These are phyloP conservation scores for Leptinotarsa rubiginosa DNA, from an alignment of 2,888 invertebrate genomes.

Conservation along the genomic window DNA sequence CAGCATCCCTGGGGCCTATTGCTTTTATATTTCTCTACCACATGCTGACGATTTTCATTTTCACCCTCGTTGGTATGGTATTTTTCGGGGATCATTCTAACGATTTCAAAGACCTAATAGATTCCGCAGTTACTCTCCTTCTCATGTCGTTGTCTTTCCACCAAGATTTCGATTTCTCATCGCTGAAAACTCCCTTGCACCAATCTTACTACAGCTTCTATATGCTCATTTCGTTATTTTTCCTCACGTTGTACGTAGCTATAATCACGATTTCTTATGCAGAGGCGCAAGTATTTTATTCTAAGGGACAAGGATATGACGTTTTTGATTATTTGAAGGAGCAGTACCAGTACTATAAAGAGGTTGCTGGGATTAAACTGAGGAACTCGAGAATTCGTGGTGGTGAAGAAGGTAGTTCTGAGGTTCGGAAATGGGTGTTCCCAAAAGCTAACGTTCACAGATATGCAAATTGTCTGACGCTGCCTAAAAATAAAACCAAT, in stretches of 20 bases:
- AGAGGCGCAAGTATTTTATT: conserved; percentile 51
- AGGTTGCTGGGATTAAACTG: conserved; percentile 39
- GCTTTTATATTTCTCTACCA: conserved; percentile 49
- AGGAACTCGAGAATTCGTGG: conserved; percentile 43
- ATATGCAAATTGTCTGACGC: conserved; percentile 49
- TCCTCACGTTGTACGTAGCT: conserved; percentile 49
- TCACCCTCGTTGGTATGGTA: conserved; percentile 37
- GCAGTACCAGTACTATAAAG: conserved; percentile 47
- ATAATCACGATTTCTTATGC: conserved; percentile 51
- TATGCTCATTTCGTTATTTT: conserved; percentile 46
- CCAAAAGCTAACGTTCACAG: conserved; percentile 50
- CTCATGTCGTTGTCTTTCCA: conserved; percentile 46
- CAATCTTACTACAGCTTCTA: conserved; percentile 45
- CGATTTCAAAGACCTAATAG: conserved; percentile 45
- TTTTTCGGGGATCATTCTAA: conserved; percentile 34
- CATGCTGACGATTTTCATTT: conserved; percentile 43
- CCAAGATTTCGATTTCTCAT: conserved; percentile 39
- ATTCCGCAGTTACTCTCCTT: conserved; percentile 45
- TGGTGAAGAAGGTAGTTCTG: conserved; percentile 30
- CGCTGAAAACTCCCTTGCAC: conserved; percentile 39
- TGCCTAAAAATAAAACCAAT: conserved; percentile 45
- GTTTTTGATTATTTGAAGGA: conserved; percentile 49
- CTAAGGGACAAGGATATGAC: conserved; percentile 41
- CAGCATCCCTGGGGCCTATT: conserved; percentile 44
- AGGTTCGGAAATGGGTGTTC: conserved; percentile 29